Evolutionary conservation across 2,113 vertebrate species (phyloP).

Genomic region (Rhizomys pruinosus): DNA sequence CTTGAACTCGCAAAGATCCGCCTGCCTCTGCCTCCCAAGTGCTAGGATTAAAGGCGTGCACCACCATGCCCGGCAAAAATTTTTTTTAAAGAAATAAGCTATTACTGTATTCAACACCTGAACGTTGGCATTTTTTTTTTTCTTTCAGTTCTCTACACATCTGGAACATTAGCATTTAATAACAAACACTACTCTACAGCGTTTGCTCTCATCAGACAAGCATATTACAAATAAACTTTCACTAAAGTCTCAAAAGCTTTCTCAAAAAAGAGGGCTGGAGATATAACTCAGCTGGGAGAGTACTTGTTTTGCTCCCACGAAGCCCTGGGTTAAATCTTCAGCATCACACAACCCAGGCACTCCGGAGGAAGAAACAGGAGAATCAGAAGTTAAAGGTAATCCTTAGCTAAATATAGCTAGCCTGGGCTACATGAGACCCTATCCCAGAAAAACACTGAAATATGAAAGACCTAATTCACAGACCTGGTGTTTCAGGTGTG

Average conservation of each 20-base stretch:
- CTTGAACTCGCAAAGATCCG: no score
- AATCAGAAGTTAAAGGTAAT: background rate
- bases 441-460: background rate
- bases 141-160: no score
- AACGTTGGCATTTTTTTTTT: no score
- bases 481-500: conserved; percentile 91
- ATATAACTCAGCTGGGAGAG: no score
- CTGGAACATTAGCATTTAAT: background rate
- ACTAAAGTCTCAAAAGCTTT: conserved; percentile 12
- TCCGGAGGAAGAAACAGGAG: background rate
- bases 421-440: background rate
- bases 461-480: conserved; percentile 46
- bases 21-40: no score
- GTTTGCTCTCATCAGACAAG: background rate
- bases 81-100: no score
- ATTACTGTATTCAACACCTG: background rate
- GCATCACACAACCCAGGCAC: background rate
- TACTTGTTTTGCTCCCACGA: background rate
- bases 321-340: background rate
- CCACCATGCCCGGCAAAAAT: no score
- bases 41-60: no score
- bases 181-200: background rate
- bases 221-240: background rate
- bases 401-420: background rate
- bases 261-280: background rate